Conservation (phyloP, 2,113 vertebrate genomes). For the Pygoscelis adeliae region DNA sequence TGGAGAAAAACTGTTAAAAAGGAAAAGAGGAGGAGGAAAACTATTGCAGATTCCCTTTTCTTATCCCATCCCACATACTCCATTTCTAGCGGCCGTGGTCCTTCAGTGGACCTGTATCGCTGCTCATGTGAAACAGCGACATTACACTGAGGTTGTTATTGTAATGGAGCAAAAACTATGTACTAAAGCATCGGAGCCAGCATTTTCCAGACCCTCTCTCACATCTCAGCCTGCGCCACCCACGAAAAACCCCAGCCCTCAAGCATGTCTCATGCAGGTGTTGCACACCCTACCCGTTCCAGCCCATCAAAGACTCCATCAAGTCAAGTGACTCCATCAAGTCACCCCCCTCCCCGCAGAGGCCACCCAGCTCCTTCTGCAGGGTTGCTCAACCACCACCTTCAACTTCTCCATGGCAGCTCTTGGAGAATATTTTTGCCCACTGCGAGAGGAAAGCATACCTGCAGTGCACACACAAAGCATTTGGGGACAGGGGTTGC, state of each 20-base stretch:
- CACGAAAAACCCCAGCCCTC: not conserved
- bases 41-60: not conserved
- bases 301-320: not conserved
- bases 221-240: not conserved
- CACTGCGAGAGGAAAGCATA: not conserved
- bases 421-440: not conserved
- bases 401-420: not conserved
- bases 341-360: not conserved
- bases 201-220: not conserved
- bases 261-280: rapidly evolving
- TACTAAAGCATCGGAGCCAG: rapidly evolving
- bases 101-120: not conserved
- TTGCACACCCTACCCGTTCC: not conserved
- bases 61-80: not conserved
- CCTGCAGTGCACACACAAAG: not conserved
- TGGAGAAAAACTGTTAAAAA: not conserved
- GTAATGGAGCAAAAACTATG: rapidly evolving
- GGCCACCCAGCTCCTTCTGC: not conserved
- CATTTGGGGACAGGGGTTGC: not conserved
- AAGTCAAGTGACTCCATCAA: not conserved
- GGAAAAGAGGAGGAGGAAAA: not conserved
- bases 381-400: not conserved
- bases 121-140: not conserved
- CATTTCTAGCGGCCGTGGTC: not conserved
- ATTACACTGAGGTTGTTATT: not conserved